Percentiles rank a stretch among this genome's conserved stretches.
Evolutionary conservation across 2,797 vertebrate species (phyloP).

Genomic region (Cryptoblepharus egeriae): DNA sequence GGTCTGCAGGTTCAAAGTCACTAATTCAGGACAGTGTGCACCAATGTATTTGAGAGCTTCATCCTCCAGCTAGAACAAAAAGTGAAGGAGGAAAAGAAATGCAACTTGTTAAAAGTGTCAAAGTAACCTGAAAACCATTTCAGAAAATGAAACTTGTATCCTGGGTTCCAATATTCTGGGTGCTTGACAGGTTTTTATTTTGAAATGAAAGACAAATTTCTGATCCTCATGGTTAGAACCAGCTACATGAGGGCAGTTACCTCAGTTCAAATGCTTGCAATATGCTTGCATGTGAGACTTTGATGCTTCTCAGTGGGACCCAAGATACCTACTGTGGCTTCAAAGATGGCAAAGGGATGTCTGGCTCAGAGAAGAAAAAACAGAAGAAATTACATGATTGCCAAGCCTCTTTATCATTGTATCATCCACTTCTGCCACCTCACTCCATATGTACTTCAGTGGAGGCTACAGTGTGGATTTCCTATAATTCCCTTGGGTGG

Average conservation of each 20-base stretch:
- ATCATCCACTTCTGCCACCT: not conserved
- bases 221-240: not conserved
- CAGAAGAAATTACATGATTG: not conserved
- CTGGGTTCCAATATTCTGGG: not conserved
- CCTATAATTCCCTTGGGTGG: not conserved
- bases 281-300: not conserved
- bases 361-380: not conserved
- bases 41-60: constrained; percentile 97
- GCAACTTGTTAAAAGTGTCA: not conserved
- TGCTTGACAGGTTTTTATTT: not conserved
- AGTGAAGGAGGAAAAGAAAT: not conserved
- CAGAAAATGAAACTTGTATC: not conserved
- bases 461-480: not conserved
- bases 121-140: not conserved
- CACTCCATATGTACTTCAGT: not conserved
- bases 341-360: not conserved
- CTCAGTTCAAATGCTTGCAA: not conserved
- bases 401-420: not conserved
- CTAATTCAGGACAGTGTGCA: constrained; percentile 91
- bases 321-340: not conserved
- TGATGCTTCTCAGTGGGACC: not conserved
- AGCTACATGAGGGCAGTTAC: not conserved
- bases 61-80: constrained; percentile 87
- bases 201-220: not conserved
- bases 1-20: constrained; percentile 95